These are phyloP conservation scores for Helicolenus hilgendorfi DNA, from an alignment of 2,797 vertebrate genomes.

Conservation along the genomic window DNA sequence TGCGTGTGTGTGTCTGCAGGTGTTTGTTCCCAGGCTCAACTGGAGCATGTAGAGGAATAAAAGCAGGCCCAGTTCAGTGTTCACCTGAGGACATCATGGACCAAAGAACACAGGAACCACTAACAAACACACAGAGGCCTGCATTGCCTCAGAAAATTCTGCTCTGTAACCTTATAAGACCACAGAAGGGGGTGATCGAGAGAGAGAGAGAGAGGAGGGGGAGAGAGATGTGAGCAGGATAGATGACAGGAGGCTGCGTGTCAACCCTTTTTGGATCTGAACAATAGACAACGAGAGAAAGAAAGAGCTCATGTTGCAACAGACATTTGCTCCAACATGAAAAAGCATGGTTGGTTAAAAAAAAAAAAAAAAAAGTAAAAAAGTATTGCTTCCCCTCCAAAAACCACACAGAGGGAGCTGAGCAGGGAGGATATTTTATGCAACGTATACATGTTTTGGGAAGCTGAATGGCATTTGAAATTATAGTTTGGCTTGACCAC, in stretches of 20 bases:
- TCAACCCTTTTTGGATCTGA: constrained; percentile 48
- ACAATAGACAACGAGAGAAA: constrained; percentile 58
- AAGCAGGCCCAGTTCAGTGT: constrained; percentile 58
- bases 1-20: constrained; percentile 35
- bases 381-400: background rate
- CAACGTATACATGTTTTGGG: background rate
- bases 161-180: constrained; percentile 81
- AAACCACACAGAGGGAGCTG: constrained; percentile 1
- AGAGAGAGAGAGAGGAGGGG: background rate
- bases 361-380: background rate
- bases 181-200: constrained; percentile 39
- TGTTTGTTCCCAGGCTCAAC: constrained; percentile 63
- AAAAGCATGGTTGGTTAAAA: background rate
- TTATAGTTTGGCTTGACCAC: background rate
- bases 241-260: constrained; percentile 57
- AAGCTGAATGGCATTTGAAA: background rate
- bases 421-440: background rate
- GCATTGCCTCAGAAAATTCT: constrained; percentile 34
- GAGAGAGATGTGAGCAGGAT: constrained; percentile 24
- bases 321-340: constrained; percentile 33
- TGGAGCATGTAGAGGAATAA: constrained; percentile 59
- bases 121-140: constrained; percentile 1
- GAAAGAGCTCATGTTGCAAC: constrained; percentile 42
- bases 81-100: constrained; percentile 77
- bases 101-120: constrained; percentile 70